phyloP scores from a whole-genome alignment of 2,113 vertebrate species.

The Paramisgurnus dabryanus region DNA sequence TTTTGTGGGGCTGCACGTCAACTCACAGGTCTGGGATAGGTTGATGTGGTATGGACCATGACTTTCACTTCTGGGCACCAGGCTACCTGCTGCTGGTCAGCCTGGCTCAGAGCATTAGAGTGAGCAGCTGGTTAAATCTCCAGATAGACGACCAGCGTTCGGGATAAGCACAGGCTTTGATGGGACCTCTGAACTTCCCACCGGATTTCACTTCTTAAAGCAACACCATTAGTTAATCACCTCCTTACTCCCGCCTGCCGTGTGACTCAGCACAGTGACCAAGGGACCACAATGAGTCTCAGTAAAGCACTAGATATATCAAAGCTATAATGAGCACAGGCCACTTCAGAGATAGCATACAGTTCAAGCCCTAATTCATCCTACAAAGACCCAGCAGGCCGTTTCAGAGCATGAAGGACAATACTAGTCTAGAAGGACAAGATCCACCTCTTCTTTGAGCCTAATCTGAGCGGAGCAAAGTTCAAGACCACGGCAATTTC shows the following conservation, averaged over 20 bases:
- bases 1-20: not conserved
- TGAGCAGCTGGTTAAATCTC: slow-evolving; percentile 79
- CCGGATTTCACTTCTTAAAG: slow-evolving; percentile 83
- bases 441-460: slow-evolving; percentile 60
- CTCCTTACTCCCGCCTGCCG: slow-evolving; percentile 76
- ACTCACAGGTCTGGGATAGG: not conserved
- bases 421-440: slow-evolving; percentile 59
- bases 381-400: slow-evolving; percentile 64
- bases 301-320: slow-evolving; percentile 61
- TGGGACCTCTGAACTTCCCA: slow-evolving; percentile 70
- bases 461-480: slow-evolving; percentile 67
- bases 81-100: slow-evolving; percentile 54
- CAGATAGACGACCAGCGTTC: slow-evolving; percentile 79
- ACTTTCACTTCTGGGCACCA: slow-evolving; percentile 7
- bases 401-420: slow-evolving; percentile 58
- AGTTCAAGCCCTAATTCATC: slow-evolving; percentile 66
- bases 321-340: slow-evolving; percentile 65
- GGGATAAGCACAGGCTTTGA: slow-evolving; percentile 79
- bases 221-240: slow-evolving; percentile 90
- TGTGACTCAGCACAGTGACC: slow-evolving; percentile 74
- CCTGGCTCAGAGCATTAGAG: slow-evolving; percentile 44
- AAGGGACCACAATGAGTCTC: slow-evolving; percentile 64
- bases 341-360: slow-evolving; percentile 58
- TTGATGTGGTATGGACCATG: not conserved
- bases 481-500: slow-evolving; percentile 67